These are phyloP conservation scores for Harpagifer antarcticus DNA, from an alignment of 2,797 vertebrate genomes.

Conservation along the genomic window DNA sequence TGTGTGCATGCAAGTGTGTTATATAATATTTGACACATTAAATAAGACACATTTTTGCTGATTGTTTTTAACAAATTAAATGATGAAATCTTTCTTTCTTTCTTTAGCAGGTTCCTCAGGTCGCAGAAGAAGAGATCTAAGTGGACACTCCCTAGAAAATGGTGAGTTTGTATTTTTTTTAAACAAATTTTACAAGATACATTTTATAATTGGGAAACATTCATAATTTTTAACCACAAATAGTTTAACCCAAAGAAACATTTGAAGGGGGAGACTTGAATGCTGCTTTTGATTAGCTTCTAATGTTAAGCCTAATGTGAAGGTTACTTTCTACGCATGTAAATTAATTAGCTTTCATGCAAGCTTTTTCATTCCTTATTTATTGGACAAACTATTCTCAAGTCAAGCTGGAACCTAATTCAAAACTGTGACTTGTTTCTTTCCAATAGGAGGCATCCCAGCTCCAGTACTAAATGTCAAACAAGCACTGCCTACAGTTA, in stretches of 20 bases:
- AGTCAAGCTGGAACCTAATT: neutral
- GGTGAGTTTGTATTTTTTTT: conserved; percentile 54
- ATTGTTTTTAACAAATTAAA: neutral
- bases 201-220: neutral
- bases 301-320: neutral
- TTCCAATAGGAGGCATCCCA: conserved; percentile 40
- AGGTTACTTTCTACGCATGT: neutral
- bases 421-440: neutral
- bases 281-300: neutral
- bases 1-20: no score
- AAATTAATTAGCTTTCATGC: neutral
- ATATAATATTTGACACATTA: neutral
- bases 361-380: neutral
- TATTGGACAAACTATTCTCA: neutral
- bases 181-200: neutral
- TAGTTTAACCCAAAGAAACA: no score
- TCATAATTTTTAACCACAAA: neutral
- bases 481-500: neutral
- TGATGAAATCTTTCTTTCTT: conserved; percentile 2
- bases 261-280: no score
- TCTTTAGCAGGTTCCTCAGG: conserved; percentile 19
- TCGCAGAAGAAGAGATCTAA: conserved; percentile 68
- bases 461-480: conserved; percentile 56
- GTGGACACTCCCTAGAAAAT: neutral
- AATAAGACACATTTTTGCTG: neutral